Percentiles rank a stretch among this genome's conserved stretches.
Conservation (phyloP, 2,113 vertebrate species). For the Pedionomus torquatus region DNA sequence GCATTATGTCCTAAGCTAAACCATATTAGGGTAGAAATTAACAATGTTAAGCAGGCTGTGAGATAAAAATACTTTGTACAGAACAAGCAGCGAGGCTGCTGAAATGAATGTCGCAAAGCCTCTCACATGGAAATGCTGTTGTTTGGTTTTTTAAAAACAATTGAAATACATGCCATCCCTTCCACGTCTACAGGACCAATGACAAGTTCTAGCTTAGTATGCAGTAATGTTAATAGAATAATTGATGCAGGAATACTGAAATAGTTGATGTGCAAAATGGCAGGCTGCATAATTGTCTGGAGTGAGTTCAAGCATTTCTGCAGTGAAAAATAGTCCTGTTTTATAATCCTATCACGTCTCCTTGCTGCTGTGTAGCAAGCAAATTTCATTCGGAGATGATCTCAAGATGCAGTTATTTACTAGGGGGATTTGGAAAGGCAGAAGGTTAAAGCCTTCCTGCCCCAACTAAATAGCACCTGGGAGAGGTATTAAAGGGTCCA, state of each 20-base stretch:
- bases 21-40: constrained; percentile 46
- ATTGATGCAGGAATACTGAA: constrained; percentile 71
- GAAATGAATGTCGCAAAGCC: constrained; percentile 12
- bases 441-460: constrained; percentile 17
- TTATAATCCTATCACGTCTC: constrained; percentile 70
- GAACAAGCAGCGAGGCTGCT: background rate
- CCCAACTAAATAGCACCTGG: background rate
- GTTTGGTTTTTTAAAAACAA: background rate
- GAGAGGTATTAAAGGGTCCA: constrained; percentile 7
- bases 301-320: constrained; percentile 75
- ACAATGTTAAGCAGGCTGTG: background rate
- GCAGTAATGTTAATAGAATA: constrained; percentile 65
- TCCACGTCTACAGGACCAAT: constrained; percentile 1
- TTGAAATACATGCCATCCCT: background rate
- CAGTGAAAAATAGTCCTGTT: constrained; percentile 66
- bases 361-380: constrained; percentile 41
- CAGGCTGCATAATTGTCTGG: constrained; percentile 75
- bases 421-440: constrained; percentile 24
- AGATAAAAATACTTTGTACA: constrained; percentile 53
- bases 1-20: constrained; percentile 27
- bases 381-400: constrained; percentile 64
- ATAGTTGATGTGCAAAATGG: constrained; percentile 77
- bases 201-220: constrained; percentile 27
- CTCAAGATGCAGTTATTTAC: constrained; percentile 48
- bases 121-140: constrained; percentile 10